Conservation (phyloP, 2,113 vertebrate genomes). For the Mungos mungo region DNA sequence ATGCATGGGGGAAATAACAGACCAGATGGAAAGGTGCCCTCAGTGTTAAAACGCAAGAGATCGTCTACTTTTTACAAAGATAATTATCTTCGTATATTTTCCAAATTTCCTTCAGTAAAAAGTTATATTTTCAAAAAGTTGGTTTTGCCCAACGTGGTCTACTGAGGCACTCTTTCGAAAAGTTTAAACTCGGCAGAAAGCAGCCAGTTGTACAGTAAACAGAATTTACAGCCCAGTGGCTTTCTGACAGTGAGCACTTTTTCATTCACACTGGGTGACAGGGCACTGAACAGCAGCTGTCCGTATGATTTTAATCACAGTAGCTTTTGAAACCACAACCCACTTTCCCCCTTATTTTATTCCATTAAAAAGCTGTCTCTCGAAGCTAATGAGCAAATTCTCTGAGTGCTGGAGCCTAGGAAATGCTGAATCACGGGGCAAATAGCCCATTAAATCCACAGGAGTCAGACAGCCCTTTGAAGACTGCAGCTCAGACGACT, state of each 20-base stretch:
- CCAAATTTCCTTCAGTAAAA: conserved; percentile 39
- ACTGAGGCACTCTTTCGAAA: neutral
- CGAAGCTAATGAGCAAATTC: conserved; percentile 65
- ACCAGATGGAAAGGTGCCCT: conserved; percentile 48
- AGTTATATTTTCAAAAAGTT: conserved; percentile 14
- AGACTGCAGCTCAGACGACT: conserved; percentile 33
- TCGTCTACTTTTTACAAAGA: conserved; percentile 37
- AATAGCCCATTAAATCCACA: conserved; percentile 68
- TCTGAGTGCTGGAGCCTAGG: neutral
- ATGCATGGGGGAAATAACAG: neutral
- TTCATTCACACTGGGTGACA: conserved; percentile 55
- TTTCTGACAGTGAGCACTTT: conserved; percentile 49
- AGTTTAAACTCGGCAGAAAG: conserved; percentile 6
- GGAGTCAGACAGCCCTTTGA: conserved; percentile 46
- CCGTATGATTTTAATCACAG: conserved; percentile 66
- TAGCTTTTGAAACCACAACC: conserved; percentile 61
- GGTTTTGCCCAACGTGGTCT: neutral
- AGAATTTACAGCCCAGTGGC: conserved; percentile 60
- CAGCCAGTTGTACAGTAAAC: conserved; percentile 45
- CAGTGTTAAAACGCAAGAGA: conserved; percentile 58
- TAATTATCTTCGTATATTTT: conserved; percentile 40
- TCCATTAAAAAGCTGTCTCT: conserved; percentile 64
- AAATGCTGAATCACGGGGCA: conserved; percentile 66
- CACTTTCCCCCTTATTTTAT: conserved; percentile 41
- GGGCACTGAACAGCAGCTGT: conserved; percentile 67